Percentiles rank a stretch among this genome's conserved stretches.
These are phyloP conservation scores for Camponotus fellah DNA, from an alignment of 2,888 invertebrate genomes.

Conservation along the genomic window DNA sequence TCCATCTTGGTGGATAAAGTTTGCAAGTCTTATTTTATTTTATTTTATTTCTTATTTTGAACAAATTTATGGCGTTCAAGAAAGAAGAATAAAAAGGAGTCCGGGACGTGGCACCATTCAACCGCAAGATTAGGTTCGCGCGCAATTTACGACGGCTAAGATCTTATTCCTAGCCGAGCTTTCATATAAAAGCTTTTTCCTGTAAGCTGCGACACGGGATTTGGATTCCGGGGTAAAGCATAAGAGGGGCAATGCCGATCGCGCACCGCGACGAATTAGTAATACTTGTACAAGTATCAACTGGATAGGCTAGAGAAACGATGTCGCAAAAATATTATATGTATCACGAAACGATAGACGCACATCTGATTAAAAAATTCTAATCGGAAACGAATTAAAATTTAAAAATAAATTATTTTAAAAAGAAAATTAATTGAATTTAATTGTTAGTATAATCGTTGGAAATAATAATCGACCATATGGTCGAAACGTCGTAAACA, in stretches of 20 bases:
- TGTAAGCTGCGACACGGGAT: slow-evolving; percentile 84
- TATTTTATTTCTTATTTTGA: neutral
- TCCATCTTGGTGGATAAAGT: neutral
- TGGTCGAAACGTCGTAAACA: too few relatives aligned
- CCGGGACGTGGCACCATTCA: slow-evolving; percentile 71
- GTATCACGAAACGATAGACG: neutral
- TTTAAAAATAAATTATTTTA: neutral
- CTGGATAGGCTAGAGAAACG: neutral
- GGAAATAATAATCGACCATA: too few relatives aligned
- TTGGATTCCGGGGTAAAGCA: slow-evolving; percentile 59
- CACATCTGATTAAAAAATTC: neutral
- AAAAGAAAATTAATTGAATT: neutral
- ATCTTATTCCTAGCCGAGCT: slow-evolving; percentile 84
- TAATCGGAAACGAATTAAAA: neutral
- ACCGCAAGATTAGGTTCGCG: slow-evolving; percentile 84
- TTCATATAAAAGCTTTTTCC: slow-evolving; percentile 86
- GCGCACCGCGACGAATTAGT: slow-evolving; percentile 79
- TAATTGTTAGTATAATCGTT: too few relatives aligned
- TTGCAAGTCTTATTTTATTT: slow-evolving; percentile 5
- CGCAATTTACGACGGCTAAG: slow-evolving; percentile 84
- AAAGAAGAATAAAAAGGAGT: slow-evolving; percentile 2
- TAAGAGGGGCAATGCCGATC: slow-evolving; percentile 66
- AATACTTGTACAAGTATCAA: slow-evolving; percentile 60
- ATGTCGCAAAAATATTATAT: neutral
- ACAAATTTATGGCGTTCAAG: slow-evolving; percentile 28